Conservation (phyloP, 64 coral and sea anemone species). For the Actinia tenebrosa region DNA sequence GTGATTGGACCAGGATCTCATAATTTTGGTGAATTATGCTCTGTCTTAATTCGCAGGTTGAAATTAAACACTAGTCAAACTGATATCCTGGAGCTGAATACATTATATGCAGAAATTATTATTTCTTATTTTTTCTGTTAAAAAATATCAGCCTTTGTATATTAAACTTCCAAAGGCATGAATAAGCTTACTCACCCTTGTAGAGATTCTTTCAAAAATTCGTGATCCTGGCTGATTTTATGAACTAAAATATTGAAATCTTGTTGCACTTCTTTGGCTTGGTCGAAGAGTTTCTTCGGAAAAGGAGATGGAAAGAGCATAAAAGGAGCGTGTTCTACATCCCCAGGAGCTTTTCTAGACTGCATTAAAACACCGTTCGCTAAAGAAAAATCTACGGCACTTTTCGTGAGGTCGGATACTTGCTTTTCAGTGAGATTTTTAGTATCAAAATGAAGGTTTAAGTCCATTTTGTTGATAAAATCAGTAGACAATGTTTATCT, state of each 20-base stretch:
- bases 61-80: no score
- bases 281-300: constrained; percentile 50
- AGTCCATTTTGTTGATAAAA: constrained; percentile 4
- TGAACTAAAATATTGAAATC: constrained; percentile 82
- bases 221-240: constrained; percentile 65
- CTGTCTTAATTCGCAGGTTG: no score
- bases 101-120: no score
- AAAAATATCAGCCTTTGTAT: no score
- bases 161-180: no score
- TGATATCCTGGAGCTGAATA: no score
- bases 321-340: constrained; percentile 58
- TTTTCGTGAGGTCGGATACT: not conserved
- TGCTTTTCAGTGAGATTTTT: not conserved
- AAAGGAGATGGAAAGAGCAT: constrained; percentile 56
- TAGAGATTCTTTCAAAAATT: constrained; percentile 64
- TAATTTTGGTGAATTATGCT: no score
- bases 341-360: not conserved
- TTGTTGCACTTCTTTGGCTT: constrained; percentile 55
- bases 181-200: constrained; percentile 18
- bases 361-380: not conserved
- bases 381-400: not conserved
- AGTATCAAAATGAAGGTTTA: not conserved
- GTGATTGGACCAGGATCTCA: no score
- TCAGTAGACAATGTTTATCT: not conserved
- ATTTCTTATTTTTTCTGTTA: no score